phyloP scores from a whole-genome alignment of 1,140 invertebrate species.

The Orius insidiosus region DNA sequence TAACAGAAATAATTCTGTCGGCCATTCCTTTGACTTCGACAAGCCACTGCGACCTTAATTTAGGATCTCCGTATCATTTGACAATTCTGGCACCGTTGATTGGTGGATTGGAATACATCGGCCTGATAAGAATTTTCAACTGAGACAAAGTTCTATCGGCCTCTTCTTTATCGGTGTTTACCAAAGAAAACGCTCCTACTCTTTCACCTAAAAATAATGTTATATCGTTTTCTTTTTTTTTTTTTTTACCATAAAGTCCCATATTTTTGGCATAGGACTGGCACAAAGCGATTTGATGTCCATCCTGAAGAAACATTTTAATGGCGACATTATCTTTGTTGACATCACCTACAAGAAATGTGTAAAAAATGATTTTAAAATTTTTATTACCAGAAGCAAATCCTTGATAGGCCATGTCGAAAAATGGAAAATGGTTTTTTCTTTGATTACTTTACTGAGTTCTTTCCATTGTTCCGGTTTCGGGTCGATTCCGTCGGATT shows the following conservation, averaged over 20 bases:
- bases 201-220: constrained; percentile 60
- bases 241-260: constrained; percentile 78
- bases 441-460: constrained; percentile 62
- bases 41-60: constrained; percentile 68
- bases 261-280: constrained; percentile 99
- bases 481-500: constrained; percentile 97
- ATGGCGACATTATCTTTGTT: constrained; percentile 80
- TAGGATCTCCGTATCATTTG: constrained; percentile 52
- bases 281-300: constrained; percentile 73
- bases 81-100: constrained; percentile 87
- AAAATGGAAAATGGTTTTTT: constrained; percentile 86
- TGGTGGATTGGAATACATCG: constrained; percentile 96
- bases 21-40: constrained; percentile 93
- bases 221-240: too few relatives aligned
- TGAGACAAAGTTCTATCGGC: constrained; percentile 78
- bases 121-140: constrained; percentile 87
- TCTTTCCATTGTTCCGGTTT: constrained; percentile 80
- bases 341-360: constrained; percentile 72
- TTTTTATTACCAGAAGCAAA: constrained; percentile 68
- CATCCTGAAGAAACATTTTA: constrained; percentile 79
- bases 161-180: constrained; percentile 63
- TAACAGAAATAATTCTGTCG: constrained; percentile 86
- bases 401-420: constrained; percentile 99
- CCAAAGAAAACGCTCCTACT: constrained; percentile 77
- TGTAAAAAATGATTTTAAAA: too few relatives aligned